Conservation (phyloP, 2,888 invertebrate genomes). For the Esperia sulphurella region DNA sequence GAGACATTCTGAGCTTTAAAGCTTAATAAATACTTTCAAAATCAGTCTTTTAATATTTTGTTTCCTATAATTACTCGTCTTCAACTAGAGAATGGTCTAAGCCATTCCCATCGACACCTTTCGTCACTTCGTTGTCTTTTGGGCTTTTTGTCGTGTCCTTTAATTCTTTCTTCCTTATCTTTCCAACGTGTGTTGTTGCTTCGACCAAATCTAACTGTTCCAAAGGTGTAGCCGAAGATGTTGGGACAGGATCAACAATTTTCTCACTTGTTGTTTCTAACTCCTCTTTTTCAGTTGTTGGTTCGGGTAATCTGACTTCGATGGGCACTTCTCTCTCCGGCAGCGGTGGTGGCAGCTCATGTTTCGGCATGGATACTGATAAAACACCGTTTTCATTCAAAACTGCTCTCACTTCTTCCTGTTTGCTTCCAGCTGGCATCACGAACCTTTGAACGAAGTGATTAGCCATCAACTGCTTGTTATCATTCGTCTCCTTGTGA, state of each 20-base stretch:
- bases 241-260: neutral
- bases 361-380: constrained; percentile 56
- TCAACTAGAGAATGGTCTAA: constrained; percentile 55
- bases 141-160: constrained; percentile 53
- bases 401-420: constrained; percentile 62
- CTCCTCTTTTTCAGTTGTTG: constrained; percentile 23
- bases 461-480: constrained; percentile 52
- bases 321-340: constrained; percentile 64
- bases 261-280: constrained; percentile 9
- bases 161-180: constrained; percentile 70
- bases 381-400: constrained; percentile 56
- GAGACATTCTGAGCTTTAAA: constrained; percentile 24
- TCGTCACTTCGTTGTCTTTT: constrained; percentile 67
- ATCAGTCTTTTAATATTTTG: constrained; percentile 51
- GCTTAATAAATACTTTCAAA: constrained; percentile 25
- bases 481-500: constrained; percentile 45
- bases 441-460: constrained; percentile 66
- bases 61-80: constrained; percentile 18
- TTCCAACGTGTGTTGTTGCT: constrained; percentile 62
- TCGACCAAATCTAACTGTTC: constrained; percentile 52
- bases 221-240: constrained; percentile 34
- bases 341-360: constrained; percentile 60
- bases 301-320: constrained; percentile 37
- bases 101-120: constrained; percentile 53
- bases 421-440: constrained; percentile 55